These are phyloP conservation scores for Propsilocerus akamusi DNA, from an alignment of 1,140 invertebrate genomes.

Conservation along the genomic window DNA sequence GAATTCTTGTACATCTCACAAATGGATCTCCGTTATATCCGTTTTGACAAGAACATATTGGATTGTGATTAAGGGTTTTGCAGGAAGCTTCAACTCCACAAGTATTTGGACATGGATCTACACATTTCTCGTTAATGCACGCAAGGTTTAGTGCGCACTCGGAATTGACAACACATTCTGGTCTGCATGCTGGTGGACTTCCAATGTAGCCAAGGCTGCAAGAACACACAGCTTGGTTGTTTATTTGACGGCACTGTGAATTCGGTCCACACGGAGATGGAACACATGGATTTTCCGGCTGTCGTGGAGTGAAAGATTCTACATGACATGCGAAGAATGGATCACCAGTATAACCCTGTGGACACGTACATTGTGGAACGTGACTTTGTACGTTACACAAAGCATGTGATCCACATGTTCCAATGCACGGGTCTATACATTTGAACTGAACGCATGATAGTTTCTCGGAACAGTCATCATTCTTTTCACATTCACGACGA, in stretches of 20 bases:
- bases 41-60: constrained; percentile 51
- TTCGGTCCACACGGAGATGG: constrained; percentile 68
- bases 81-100: constrained; percentile 57
- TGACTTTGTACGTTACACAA: constrained; percentile 54
- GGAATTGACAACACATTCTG: constrained; percentile 50
- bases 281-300: constrained; percentile 39
- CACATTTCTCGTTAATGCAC: constrained; percentile 51
- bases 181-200: constrained; percentile 50
- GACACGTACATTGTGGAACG: constrained; percentile 56
- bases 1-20: constrained; percentile 37
- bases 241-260: constrained; percentile 51
- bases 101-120: constrained; percentile 53
- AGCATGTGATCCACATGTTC: constrained; percentile 50
- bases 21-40: constrained; percentile 60
- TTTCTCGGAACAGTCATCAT: constrained; percentile 47
- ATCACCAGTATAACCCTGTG: constrained; percentile 52
- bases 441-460: constrained; percentile 54
- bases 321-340: constrained; percentile 57
- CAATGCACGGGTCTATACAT: constrained; percentile 57
- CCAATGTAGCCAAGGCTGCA: constrained; percentile 57
- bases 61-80: constrained; percentile 49
- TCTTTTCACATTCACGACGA: constrained; percentile 54
- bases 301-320: constrained; percentile 24
- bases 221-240: constrained; percentile 52
- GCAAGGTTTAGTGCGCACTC: constrained; percentile 51